Evolutionary conservation across 2,797 vertebrate genomes (phyloP), one percentile per base, ranked within the genome.

Genomic region (Amazona finschi): DNA sequence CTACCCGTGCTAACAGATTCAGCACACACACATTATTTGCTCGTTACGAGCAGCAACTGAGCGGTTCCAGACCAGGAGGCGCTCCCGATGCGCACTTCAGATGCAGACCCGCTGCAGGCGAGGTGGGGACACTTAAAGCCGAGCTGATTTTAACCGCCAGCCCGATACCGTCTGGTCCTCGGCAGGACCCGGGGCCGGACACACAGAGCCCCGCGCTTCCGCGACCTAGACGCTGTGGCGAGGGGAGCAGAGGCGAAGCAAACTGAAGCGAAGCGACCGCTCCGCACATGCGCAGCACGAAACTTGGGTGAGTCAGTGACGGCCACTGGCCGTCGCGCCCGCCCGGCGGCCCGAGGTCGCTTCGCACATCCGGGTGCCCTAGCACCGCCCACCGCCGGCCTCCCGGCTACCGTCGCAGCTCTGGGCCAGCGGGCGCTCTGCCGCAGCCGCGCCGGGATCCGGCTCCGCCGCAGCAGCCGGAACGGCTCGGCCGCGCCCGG

Each of bases 191-290:
- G 39, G 14, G 11, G 10, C 7, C 21, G 16, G 7, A 3, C 9
- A 28, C 14, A 20, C 6, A 13, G 20, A 2, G 19, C 8, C 12
- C 53, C 12, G 3, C 20, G 33, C 53, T 9, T 10, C n/a, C 12
- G 0, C 12, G 12, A 9, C 8, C 20, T 3, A 4, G 5, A n/a
- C 20, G 31, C 31, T 5, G 9, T 36, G 9, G 36, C 9, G 19
- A 46, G 2, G 6, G 5, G 20, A n/a, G 4, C 1, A 3, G 11
- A n/a, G 1, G 18, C 3, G 14, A 30, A 8, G 12, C 2, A 8
- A 30, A 12, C 12, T 5, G 38, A 9, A 15, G 11, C 4, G 12
- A 7, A 4, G 17, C 18, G 6, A 15, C 20, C 1, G 9, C 33
- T 18, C 30, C 3, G 66, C 90, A 79, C 83, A 70, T 30, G 57